Conservation (phyloP, 2,113 vertebrate genomes). For the Pelvicachromis taeniatus region DNA sequence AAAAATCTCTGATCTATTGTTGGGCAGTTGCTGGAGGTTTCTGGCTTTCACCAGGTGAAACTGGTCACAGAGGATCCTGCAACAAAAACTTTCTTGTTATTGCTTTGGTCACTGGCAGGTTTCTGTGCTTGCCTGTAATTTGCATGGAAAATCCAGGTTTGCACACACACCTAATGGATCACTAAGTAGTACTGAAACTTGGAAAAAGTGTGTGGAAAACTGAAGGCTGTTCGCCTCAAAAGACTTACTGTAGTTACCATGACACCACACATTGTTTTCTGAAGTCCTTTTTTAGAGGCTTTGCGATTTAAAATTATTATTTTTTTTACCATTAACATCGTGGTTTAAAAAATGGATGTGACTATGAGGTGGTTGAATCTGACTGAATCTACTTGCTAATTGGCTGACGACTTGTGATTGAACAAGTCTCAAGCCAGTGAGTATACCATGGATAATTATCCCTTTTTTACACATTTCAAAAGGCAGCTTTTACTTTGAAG, state of each 20-base stretch:
- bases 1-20: neutral
- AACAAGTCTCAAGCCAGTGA: neutral
- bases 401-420: neutral
- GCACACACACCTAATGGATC: too few species aligned
- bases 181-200: neutral
- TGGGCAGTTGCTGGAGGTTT: neutral
- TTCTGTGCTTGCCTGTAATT: too few species aligned
- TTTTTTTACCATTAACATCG: neutral
- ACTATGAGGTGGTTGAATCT: too few species aligned
- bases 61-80: too few species aligned
- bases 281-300: neutral
- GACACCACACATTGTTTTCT: neutral
- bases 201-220: neutral
- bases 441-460: neutral
- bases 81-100: neutral
- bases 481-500: neutral
- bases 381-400: neutral
- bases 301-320: neutral
- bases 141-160: too few species aligned
- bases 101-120: too few species aligned
- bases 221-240: neutral
- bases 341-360: neutral
- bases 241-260: neutral
- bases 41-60: neutral
- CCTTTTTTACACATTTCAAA: neutral